Percentiles rank a stretch among this genome's conserved stretches.
Conservation (phyloP, 2,113 vertebrate genomes). For the Poeciliopsis turrubarensis region DNA sequence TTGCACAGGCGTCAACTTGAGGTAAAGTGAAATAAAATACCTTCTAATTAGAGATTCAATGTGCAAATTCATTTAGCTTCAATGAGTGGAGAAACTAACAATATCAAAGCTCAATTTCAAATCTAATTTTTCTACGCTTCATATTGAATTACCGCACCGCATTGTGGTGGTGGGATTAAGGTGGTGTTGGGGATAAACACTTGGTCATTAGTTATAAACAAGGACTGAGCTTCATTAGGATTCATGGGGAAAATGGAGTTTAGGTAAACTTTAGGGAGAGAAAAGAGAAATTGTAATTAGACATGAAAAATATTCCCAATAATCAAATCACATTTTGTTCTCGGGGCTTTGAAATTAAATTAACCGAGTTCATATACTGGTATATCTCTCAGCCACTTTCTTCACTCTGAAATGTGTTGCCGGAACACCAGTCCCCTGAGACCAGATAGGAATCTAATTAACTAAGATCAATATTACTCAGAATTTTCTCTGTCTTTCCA, state of each 20-base stretch:
- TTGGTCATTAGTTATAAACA: conserved; percentile 63
- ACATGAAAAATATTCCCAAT: conserved; percentile 80
- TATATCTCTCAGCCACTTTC: conserved; percentile 73
- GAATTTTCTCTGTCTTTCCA: conserved; percentile 75
- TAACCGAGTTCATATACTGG: conserved; percentile 80
- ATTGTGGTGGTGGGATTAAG: not conserved
- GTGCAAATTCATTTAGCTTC: conserved; percentile 69
- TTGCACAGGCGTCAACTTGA: conserved; percentile 36
- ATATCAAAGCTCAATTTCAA: conserved; percentile 66
- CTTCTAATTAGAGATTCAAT: conserved; percentile 69
- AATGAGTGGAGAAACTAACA: conserved; percentile 59
- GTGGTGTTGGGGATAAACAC: conserved; percentile 23
- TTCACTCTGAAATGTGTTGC: conserved; percentile 76
- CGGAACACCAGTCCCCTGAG: conserved; percentile 76
- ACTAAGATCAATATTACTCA: conserved; percentile 81
- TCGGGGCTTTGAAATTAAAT: conserved; percentile 79
- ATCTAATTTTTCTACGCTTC: conserved; percentile 51
- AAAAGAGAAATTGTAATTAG: conserved; percentile 79
- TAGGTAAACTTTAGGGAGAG: conserved; percentile 70
- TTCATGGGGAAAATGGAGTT: conserved; percentile 52
- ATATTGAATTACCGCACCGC: conserved; percentile 60
- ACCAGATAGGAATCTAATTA: conserved; percentile 84
- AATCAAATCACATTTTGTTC: conserved; percentile 82
- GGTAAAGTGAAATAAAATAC: conserved; percentile 69
- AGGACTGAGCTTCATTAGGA: conserved; percentile 67